Conservation (phyloP, 2,113 vertebrate species). For the Glareola pratincola region DNA sequence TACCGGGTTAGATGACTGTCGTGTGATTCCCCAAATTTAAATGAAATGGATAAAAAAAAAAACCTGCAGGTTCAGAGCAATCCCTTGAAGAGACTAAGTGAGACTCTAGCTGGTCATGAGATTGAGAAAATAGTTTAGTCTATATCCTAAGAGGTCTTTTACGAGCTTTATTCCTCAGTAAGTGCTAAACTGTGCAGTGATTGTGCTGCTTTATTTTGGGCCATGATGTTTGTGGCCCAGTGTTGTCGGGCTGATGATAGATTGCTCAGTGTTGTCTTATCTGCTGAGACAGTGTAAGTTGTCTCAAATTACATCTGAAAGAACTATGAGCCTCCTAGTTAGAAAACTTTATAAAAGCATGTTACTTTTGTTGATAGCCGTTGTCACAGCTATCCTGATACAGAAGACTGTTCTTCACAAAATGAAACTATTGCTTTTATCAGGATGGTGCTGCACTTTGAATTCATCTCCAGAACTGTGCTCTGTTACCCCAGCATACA, state of each 20-base stretch:
- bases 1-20: neutral
- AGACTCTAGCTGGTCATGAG: neutral
- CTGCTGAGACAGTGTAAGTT: neutral
- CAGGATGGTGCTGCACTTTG: neutral
- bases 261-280: neutral
- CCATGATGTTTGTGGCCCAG: fast-evolving
- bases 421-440: neutral
- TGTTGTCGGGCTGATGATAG: neutral
- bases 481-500: neutral
- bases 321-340: neutral
- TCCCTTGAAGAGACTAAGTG: neutral
- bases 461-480: neutral
- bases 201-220: neutral
- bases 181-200: fast-evolving
- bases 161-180: neutral
- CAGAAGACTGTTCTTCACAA: neutral
- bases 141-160: neutral
- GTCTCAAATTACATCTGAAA: neutral
- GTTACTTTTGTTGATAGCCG: neutral
- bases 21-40: neutral
- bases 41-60: neutral
- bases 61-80: neutral
- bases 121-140: neutral
- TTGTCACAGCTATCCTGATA: neutral
- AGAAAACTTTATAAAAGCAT: neutral